Evolutionary conservation across 2,113 vertebrate genomes (phyloP).

Genomic region (Xenopus laevis): DNA sequence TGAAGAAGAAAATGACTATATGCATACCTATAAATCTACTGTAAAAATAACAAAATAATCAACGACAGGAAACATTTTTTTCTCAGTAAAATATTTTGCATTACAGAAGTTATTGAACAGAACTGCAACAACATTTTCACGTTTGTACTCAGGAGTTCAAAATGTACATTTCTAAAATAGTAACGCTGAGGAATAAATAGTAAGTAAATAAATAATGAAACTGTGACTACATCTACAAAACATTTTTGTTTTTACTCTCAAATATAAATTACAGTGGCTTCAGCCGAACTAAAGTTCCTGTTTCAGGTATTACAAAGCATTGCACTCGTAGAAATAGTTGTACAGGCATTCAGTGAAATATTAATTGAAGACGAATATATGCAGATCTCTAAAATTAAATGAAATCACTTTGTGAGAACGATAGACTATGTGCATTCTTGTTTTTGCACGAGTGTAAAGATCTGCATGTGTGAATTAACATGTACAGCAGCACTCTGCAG

Average conservation of each 20-base stretch:
- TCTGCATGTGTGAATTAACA: too few species aligned
- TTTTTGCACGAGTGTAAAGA: too few species aligned
- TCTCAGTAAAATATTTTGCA: conserved; percentile 19
- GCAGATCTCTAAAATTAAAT: not conserved
- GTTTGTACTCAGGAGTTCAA: conserved; percentile 36
- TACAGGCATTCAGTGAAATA: not conserved
- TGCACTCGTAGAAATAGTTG: conserved; percentile 13
- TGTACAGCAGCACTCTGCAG: too few species aligned
- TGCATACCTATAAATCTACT: too few species aligned
- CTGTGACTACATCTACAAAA: conserved; percentile 23
- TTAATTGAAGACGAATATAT: not conserved
- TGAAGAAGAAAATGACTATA: too few species aligned
- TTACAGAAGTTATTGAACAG: conserved; percentile 52
- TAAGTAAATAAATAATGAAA: conserved; percentile 44
- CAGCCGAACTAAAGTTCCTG: not conserved
- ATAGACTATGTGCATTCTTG: too few species aligned
- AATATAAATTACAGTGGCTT: not conserved
- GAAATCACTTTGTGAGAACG: too few species aligned
- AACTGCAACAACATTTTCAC: conserved; percentile 51
- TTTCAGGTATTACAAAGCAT: conserved; percentile 8
- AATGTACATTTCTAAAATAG: conserved; percentile 52
- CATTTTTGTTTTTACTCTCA: not conserved
- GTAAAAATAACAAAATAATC: not conserved
- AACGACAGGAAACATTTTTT: conserved; percentile 1
- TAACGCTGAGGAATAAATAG: conserved; percentile 48